Conservation (phyloP, 2,888 invertebrate species). For the Drosophila lutescens region DNA sequence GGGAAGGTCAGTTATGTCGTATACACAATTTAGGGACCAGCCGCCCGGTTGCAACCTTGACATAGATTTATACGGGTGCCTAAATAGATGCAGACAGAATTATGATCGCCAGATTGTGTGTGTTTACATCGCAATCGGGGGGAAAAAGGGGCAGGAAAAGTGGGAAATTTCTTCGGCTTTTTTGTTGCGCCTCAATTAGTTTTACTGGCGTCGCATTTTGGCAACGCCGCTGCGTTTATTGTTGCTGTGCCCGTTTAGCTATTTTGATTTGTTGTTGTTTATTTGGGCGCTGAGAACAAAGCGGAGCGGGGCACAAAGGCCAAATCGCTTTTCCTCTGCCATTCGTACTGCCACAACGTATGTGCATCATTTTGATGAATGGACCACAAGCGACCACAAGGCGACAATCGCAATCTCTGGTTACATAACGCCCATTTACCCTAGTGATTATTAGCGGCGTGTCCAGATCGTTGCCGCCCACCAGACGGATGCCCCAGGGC, state of each 20-base stretch:
- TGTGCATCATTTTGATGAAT: slow-evolving; percentile 44
- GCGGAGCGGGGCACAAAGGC: slow-evolving; percentile 69
- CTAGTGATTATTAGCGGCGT: slow-evolving; percentile 94
- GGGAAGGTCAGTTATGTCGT: slow-evolving; percentile 21
- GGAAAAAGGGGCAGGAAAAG: background rate
- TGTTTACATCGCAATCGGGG: slow-evolving; percentile 42
- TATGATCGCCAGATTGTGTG: slow-evolving; percentile 45
- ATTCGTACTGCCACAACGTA: background rate
- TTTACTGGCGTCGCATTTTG: slow-evolving; percentile 73
- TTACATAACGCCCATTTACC: slow-evolving; percentile 83
- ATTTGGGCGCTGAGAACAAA: slow-evolving; percentile 49
- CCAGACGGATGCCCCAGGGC: slow-evolving; percentile 94
- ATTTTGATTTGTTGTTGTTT: slow-evolving; percentile 74
- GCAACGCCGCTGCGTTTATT: slow-evolving; percentile 55
- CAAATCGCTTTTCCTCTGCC: slow-evolving; percentile 64
- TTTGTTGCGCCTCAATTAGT: slow-evolving; percentile 73
- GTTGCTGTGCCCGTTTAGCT: slow-evolving; percentile 63
- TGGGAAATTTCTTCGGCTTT: slow-evolving; percentile 30
- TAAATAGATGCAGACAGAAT: slow-evolving; percentile 34
- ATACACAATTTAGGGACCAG: slow-evolving; percentile 2
- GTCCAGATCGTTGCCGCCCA: slow-evolving; percentile 94
- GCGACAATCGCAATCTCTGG: slow-evolving; percentile 54
- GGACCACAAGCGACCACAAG: slow-evolving; percentile 42
- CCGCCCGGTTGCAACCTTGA: slow-evolving; percentile 21
- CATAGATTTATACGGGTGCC: slow-evolving; percentile 20